Percentiles rank a stretch among this genome's conserved stretches.
These are phyloP conservation scores for Dasyornis broadbenti DNA, from an alignment of 2,113 vertebrate genomes.

Conservation along the genomic window DNA sequence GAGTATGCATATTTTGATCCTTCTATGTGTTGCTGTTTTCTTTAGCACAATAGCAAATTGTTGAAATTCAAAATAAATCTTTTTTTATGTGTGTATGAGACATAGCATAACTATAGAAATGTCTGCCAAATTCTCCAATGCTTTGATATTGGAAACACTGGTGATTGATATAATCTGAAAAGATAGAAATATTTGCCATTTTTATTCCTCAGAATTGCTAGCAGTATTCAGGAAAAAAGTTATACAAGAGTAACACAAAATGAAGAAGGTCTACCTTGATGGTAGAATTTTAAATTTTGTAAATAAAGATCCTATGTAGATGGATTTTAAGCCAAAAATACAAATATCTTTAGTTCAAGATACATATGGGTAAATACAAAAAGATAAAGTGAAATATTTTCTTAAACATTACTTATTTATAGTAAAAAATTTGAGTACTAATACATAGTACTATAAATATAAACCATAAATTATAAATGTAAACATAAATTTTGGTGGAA, in stretches of 20 bases:
- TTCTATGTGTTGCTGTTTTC: not conserved
- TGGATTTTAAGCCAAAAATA: not conserved
- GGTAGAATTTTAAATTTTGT: not conserved
- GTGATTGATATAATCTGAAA: not conserved
- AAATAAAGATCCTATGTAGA: not conserved
- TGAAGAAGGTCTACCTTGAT: rapidly evolving
- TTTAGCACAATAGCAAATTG: not conserved
- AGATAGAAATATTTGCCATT: not conserved
- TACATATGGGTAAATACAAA: not conserved
- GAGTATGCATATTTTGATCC: not conserved
- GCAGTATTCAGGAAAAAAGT: not conserved
- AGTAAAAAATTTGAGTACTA: not conserved
- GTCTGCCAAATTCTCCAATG: not conserved
- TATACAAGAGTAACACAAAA: not conserved
- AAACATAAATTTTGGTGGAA: not conserved
- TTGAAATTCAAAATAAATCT: not conserved
- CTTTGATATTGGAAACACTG: not conserved
- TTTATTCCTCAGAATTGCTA: not conserved
- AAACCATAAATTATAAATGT: not conserved
- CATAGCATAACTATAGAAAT: not conserved
- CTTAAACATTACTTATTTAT: not conserved
- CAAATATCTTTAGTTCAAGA: not conserved
- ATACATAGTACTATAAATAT: not conserved
- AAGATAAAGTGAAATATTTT: not conserved
- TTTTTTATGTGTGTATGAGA: not conserved